phyloP scores from a whole-genome alignment of 2,113 vertebrate species.

The Beaufortia kweichowensis region DNA sequence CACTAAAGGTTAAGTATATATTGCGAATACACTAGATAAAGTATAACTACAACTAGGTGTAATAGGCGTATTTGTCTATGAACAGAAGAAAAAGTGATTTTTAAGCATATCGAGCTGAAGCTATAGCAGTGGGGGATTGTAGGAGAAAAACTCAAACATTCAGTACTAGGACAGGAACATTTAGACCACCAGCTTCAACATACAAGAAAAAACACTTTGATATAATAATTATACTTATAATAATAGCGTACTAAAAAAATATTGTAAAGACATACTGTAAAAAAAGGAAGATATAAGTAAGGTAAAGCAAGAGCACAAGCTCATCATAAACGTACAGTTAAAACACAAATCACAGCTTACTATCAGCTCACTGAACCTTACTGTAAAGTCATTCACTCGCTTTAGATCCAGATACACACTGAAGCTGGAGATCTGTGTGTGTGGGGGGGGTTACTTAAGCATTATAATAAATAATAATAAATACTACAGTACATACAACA shows the following conservation, averaged over 20 bases:
- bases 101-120: slow-evolving; percentile 41
- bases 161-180: neutral
- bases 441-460: neutral
- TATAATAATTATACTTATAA: too few species aligned
- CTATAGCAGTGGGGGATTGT: neutral
- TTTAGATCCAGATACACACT: neutral
- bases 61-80: slow-evolving; percentile 19
- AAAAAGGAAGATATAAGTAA: neutral
- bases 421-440: slow-evolving; percentile 5
- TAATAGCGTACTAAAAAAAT: neutral
- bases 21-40: slow-evolving; percentile 16
- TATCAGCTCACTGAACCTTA: slow-evolving; percentile 1
- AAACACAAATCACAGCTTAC: slow-evolving; percentile 16
- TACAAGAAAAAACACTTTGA: slow-evolving; percentile 2
- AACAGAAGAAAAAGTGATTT: slow-evolving; percentile 54
- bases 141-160: slow-evolving; percentile 13
- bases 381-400: slow-evolving; percentile 5
- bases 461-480: too few species aligned
- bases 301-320: neutral
- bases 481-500: too few species aligned
- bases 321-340: neutral
- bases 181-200: neutral
- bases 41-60: slow-evolving; percentile 18
- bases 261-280: neutral
- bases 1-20: slow-evolving; percentile 10